phyloP scores from a whole-genome alignment of 2,113 vertebrate genomes.

The Stomatorhinus ivindoensis region DNA sequence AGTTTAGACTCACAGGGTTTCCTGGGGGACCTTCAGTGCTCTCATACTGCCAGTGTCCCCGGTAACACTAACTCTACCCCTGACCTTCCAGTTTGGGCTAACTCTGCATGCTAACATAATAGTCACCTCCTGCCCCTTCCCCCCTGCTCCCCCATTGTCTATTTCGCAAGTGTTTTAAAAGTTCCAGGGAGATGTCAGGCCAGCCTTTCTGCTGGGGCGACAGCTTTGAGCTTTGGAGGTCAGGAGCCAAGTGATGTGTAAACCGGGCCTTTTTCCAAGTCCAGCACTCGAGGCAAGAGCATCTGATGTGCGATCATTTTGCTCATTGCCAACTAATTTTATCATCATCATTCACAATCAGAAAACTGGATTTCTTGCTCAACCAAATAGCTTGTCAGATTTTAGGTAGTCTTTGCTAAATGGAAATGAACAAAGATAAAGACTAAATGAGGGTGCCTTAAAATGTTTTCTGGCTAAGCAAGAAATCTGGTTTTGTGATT shows the following conservation, averaged over 20 bases:
- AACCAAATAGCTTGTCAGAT: not conserved
- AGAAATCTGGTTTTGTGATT: not conserved
- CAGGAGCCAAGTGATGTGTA: slow-evolving; percentile 69
- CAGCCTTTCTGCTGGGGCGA: slow-evolving; percentile 60
- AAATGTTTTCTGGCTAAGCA: not conserved
- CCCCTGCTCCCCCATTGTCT: slow-evolving; percentile 54
- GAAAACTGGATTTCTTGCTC: slow-evolving; percentile 18
- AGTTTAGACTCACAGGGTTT: not conserved
- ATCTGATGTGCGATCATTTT: slow-evolving; percentile 74
- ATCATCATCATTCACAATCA: slow-evolving; percentile 72
- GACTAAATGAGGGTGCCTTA: not conserved
- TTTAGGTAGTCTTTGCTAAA: not conserved
- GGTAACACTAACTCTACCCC: not conserved
- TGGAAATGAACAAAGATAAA: not conserved
- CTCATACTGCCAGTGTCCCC: not conserved
- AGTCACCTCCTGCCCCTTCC: slow-evolving; percentile 38
- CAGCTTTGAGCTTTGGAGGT: slow-evolving; percentile 65
- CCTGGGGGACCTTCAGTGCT: not conserved
- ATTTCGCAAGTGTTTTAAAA: slow-evolving; percentile 66
- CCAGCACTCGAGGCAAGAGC: slow-evolving; percentile 43
- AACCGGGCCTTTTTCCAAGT: slow-evolving; percentile 60
- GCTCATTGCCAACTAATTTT: slow-evolving; percentile 74
- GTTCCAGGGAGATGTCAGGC: slow-evolving; percentile 58
- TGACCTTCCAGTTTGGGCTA: slow-evolving; percentile 29
- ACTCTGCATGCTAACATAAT: slow-evolving; percentile 68